These are phyloP conservation scores for Drosophila peninsularis DNA, from an alignment of 2,888 invertebrate species.

Conservation along the genomic window DNA sequence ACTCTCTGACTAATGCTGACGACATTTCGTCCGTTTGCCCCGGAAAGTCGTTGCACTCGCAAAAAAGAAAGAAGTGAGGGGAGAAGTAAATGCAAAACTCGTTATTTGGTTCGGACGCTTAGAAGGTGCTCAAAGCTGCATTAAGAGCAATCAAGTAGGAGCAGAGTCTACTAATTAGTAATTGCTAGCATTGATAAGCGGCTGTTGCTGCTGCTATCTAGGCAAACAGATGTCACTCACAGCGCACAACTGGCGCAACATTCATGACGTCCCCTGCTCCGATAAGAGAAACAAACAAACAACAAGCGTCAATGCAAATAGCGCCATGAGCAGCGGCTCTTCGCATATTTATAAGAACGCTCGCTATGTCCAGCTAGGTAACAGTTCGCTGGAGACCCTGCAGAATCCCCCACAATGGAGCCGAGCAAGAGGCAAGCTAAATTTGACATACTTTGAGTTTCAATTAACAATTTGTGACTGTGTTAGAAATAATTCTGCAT, in stretches of 20 bases:
- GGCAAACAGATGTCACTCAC: conserved; percentile 1
- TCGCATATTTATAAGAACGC: conserved; percentile 21
- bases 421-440: conserved; percentile 46
- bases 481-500: too few relatives aligned
- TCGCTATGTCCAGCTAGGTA: conserved; percentile 9
- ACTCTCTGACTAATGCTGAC: conserved; percentile 56
- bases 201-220: conserved; percentile 16
- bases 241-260: conserved; percentile 25
- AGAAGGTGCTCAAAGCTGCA: conserved; percentile 22
- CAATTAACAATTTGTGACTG: too few relatives aligned
- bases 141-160: neutral
- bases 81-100: conserved; percentile 44
- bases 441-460: neutral
- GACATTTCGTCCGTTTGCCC: conserved; percentile 41
- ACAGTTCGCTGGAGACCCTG: conserved; percentile 25
- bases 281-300: conserved; percentile 27
- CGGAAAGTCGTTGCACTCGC: conserved; percentile 69
- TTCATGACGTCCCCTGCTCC: conserved; percentile 20
- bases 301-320: conserved; percentile 38
- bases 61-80: conserved; percentile 13
- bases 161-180: conserved; percentile 1
- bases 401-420: conserved; percentile 33
- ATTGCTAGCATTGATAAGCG: conserved; percentile 37
- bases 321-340: conserved; percentile 19
- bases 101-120: conserved; percentile 29